A percentile compares a stretch with the other conserved stretches of the same genome.
Evolutionary conservation across 2,888 invertebrate genomes (phyloP).

Genomic region (Rhingia rostrata): DNA sequence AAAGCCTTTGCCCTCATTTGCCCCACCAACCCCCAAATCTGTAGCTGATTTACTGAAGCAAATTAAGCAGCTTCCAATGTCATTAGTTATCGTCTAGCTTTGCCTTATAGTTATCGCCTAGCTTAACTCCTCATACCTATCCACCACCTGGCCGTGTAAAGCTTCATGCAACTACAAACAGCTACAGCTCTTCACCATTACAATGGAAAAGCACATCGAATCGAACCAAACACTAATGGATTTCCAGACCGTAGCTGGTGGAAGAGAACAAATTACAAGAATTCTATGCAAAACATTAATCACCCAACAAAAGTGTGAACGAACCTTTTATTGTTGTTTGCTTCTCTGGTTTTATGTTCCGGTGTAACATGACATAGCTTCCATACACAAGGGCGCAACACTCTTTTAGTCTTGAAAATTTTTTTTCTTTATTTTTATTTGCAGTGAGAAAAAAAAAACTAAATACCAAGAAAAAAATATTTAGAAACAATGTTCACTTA

Average conservation of each 20-base stretch:
- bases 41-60: too few species aligned
- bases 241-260: conserved; percentile 29
- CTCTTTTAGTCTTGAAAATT: conserved; percentile 27
- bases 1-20: too few species aligned
- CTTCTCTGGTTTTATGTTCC: conserved; percentile 44
- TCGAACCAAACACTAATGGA: conserved; percentile 58
- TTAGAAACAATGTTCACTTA: conserved; percentile 55
- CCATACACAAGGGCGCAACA: conserved; percentile 34
- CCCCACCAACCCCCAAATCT: too few species aligned
- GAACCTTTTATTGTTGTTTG: conserved; percentile 66
- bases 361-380: conserved; percentile 43
- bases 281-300: conserved; percentile 71
- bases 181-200: neutral
- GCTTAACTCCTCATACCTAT: too few species aligned
- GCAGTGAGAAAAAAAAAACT: conserved; percentile 34
- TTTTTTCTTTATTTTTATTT: conserved; percentile 1
- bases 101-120: too few species aligned
- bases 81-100: too few species aligned
- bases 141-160: neutral
- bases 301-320: conserved; percentile 69
- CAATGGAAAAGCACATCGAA: conserved; percentile 39
- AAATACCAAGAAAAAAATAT: conserved; percentile 26
- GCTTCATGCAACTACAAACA: neutral
- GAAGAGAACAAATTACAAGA: conserved; percentile 41
- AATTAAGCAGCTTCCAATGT: too few species aligned